Evolutionary conservation across 2,797 vertebrate species (phyloP), one percentile per base, ranked within the genome.

Genomic region (Sebastiscus albofasciatus): DNA sequence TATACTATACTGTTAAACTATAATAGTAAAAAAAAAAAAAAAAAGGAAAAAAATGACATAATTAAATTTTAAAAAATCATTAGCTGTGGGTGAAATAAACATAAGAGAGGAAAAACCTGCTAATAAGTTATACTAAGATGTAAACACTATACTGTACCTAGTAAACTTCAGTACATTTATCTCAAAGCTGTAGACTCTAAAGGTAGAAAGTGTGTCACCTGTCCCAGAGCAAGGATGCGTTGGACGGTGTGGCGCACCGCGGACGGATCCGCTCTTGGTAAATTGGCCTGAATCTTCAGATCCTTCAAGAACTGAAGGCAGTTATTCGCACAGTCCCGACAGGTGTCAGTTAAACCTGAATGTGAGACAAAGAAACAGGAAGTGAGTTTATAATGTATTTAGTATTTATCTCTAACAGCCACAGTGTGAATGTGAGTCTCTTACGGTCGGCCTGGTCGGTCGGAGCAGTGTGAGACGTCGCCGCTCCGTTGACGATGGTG

Each of bases 371-470:
- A 56, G 10, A 64, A 4, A 22, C 33, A 29, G n/a, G 7, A 18
- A 42, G 39, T 42, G 18, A 0, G 16, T 34, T 31, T n/a, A 8
- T 34, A 4, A 34, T 46, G 58, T 2, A 8, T 72, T 24, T 22
- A 7, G 9, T 16, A 1, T 7, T 8, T 18, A 2, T 62, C 2
- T 5, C 1, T 1, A 11, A 8, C 26, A n/a, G 29, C 8, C 4
- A 11, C 22, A 11, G 29, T 14, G 68, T 39, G 8, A 8, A 8
- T 42, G 77, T 42, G 72, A 1, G 36, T 61, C 12, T 93, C 96
- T 95, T 86, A 99, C 98, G 77, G 90, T 99, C 97, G 0, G 97
- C 97, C 1, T 97, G 95, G 91, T 99, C 97, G 0, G 96, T 94
- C 0, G 97, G 97, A 56, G 96, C 97, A 11, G 95, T 92, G 60